Conservation (phyloP, 2,888 invertebrate genomes). For the Cryptus armator region DNA sequence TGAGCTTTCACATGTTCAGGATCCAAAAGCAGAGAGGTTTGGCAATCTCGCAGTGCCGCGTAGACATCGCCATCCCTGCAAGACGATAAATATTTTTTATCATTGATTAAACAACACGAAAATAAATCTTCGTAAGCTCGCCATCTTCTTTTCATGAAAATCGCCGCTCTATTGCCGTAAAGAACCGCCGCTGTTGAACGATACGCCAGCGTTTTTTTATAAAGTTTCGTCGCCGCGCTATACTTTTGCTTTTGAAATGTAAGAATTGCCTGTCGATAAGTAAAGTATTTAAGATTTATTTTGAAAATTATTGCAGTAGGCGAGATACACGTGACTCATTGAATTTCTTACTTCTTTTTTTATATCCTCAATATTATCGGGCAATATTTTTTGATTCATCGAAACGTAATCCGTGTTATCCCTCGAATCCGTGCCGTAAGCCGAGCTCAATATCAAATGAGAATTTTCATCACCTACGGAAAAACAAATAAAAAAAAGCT, state of each 20-base stretch:
- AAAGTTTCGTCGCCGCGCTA: constrained; percentile 89
- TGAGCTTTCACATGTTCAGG: constrained; percentile 91
- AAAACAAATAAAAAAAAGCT: neutral
- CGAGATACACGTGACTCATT: no score
- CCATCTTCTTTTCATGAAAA: constrained; percentile 94
- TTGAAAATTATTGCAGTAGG: neutral
- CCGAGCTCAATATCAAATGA: constrained; percentile 49
- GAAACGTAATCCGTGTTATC: constrained; percentile 70
- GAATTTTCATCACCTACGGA: constrained; percentile 56
- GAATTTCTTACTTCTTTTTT: constrained; percentile 87
- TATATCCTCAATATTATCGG: constrained; percentile 87
- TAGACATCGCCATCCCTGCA: constrained; percentile 97
- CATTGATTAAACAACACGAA: neutral
- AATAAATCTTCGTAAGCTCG: constrained; percentile 81
- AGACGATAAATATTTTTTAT: neutral
- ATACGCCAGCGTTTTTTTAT: constrained; percentile 91
- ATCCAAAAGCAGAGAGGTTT: constrained; percentile 92
- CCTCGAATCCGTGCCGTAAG: constrained; percentile 68
- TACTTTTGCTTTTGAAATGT: constrained; percentile 89
- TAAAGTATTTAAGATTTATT: neutral
- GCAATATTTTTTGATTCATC: constrained; percentile 83
- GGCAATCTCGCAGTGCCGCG: constrained; percentile 96
- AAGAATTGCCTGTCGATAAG: constrained; percentile 89
- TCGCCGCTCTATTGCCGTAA: constrained; percentile 95
- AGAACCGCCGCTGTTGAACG: constrained; percentile 92